Evolutionary conservation across 2,888 invertebrate species (phyloP).

Genomic region (Ectemnius cavifrons): DNA sequence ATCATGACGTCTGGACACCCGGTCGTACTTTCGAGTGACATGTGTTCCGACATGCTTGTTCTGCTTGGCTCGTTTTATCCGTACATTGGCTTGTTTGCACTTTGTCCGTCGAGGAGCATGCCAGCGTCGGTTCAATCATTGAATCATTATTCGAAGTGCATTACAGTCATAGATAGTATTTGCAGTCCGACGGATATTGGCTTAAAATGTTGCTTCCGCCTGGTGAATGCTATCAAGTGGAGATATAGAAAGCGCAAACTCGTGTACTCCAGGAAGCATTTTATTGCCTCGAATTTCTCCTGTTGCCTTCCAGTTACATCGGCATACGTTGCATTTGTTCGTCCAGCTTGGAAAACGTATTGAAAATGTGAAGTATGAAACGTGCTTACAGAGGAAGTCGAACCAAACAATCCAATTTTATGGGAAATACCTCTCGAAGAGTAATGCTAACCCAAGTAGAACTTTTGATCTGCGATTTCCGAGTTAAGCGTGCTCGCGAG

Average conservation of each 20-base stretch:
- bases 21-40: conserved; percentile 24
- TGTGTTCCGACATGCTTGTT: conserved; percentile 10
- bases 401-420: conserved; percentile 29
- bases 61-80: conserved; percentile 1
- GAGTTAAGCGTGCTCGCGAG: no score
- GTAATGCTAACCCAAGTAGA: not conserved
- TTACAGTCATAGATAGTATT: not conserved
- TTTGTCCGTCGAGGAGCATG: not conserved
- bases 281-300: not conserved
- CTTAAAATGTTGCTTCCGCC: not conserved
- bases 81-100: not conserved
- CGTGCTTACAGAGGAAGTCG: conserved; percentile 39
- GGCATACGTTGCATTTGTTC: conserved; percentile 14
- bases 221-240: not conserved
- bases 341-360: conserved; percentile 34
- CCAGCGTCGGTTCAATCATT: not conserved
- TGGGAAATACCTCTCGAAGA: conserved; percentile 13
- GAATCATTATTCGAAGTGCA: not conserved
- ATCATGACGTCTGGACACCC: conserved; percentile 34
- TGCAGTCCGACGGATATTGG: not conserved
- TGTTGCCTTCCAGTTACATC: conserved; percentile 28
- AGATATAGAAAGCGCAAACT: not conserved
- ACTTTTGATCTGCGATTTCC: no score
- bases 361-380: conserved; percentile 24
- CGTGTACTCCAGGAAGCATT: not conserved